A percentile compares a stretch with the other conserved stretches of the same genome.
These are phyloP conservation scores for Crotophaga sulcirostris DNA, from an alignment of 2,113 vertebrate genomes.

Conservation along the genomic window DNA sequence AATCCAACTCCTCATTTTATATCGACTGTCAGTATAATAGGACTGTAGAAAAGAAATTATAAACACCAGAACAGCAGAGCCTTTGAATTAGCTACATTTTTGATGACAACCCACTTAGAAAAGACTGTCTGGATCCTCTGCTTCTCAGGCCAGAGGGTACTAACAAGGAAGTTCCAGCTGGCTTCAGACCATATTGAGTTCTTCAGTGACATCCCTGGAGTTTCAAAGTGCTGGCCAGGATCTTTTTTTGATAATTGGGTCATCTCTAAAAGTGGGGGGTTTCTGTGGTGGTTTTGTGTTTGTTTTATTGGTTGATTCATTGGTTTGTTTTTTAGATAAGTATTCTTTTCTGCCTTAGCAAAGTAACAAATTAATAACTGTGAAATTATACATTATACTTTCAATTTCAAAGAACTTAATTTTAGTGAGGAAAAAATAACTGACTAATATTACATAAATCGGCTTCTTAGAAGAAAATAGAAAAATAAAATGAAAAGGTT, in stretches of 20 bases:
- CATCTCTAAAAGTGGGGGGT: not conserved
- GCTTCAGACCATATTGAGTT: not conserved
- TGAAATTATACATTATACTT: not conserved
- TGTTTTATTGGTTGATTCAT: not conserved
- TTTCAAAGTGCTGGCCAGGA: not conserved
- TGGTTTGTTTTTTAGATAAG: not conserved
- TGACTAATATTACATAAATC: not conserved
- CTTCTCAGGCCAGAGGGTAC: not conserved
- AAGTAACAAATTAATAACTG: not conserved
- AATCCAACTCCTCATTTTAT: not conserved
- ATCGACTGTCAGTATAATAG: not conserved
- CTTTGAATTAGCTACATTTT: not conserved
- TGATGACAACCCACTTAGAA: not conserved
- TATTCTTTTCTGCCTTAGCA: not conserved
- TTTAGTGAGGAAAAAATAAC: not conserved
- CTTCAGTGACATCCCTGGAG: not conserved
- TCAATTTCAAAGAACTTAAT: not conserved
- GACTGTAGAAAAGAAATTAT: not conserved
- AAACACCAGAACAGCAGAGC: not conserved
- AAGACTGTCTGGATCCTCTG: not conserved
- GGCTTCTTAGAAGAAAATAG: not conserved
- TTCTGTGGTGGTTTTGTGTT: no score
- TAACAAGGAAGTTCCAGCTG: not conserved
- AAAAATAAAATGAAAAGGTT: not conserved
- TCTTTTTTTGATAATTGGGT: not conserved